phyloP scores from a whole-genome alignment of 2,113 vertebrate species.

The Phaetusa simplex region DNA sequence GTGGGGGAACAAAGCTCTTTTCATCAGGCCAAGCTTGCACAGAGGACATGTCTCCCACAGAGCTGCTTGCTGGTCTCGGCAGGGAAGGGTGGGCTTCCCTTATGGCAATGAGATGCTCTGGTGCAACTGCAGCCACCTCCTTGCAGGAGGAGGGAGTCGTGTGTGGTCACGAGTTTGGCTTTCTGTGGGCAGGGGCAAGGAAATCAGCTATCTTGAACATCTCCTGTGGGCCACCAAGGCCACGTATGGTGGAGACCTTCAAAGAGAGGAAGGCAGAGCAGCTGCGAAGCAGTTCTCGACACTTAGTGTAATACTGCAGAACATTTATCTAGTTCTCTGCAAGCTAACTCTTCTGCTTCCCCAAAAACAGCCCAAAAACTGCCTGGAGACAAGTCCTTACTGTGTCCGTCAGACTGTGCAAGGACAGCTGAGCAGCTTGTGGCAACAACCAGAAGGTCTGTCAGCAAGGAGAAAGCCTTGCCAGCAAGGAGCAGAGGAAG shows the following conservation, averaged over 20 bases:
- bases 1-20: conserved; percentile 36
- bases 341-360: background rate
- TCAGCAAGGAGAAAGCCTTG: background rate
- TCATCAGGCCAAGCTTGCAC: background rate
- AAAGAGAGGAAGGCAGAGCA: background rate
- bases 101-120: accelerated
- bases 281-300: accelerated
- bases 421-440: background rate
- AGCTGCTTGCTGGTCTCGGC: background rate
- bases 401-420: background rate
- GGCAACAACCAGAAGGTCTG: background rate
- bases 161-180: background rate
- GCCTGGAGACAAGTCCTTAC: background rate
- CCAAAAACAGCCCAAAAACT: background rate
- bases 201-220: background rate
- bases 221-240: background rate
- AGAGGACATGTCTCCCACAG: accelerated
- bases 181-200: background rate
- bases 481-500: background rate
- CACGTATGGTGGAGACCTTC: background rate
- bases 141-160: background rate
- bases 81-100: background rate
- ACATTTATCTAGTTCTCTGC: background rate
- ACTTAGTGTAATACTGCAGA: background rate
- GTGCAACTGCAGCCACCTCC: background rate